These are phyloP conservation scores for Mythimna pallens DNA, from an alignment of 2,888 invertebrate genomes.

Conservation along the genomic window DNA sequence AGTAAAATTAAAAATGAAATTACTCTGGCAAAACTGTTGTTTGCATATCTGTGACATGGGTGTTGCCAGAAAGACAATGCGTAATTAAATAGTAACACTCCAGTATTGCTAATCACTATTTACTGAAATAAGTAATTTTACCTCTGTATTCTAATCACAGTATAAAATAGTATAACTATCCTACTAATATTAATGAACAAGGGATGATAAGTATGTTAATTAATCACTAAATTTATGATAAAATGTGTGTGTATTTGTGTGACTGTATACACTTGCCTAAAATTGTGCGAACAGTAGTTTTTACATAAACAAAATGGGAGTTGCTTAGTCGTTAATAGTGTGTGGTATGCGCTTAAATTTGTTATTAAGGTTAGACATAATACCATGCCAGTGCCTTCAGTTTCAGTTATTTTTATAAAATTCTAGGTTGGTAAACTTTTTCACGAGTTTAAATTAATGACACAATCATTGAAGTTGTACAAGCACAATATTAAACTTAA, in stretches of 20 bases:
- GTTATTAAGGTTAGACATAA: background rate
- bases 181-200: conserved; percentile 25
- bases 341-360: background rate
- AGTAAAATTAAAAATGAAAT: background rate
- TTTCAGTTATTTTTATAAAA: background rate
- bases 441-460: background rate
- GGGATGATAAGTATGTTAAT: conserved; percentile 18
- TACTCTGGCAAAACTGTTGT: background rate
- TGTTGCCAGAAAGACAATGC: conserved; percentile 12
- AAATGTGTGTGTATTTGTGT: conserved; percentile 3
- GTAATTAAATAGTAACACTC: conserved; percentile 23
- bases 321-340: background rate
- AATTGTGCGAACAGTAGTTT: conserved; percentile 1
- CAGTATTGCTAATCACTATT: conserved; percentile 53
- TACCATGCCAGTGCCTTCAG: conserved; percentile 5
- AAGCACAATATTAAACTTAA: background rate
- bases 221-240: conserved; percentile 8
- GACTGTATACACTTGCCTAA: conserved; percentile 19
- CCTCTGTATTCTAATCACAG: conserved; percentile 54
- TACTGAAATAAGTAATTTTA: conserved; percentile 37
- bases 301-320: background rate
- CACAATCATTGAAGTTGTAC: background rate
- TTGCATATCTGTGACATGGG: background rate
- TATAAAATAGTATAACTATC: conserved; percentile 23
- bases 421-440: background rate